Conservation (phyloP, 2,113 vertebrate species). For the Limanda limanda region DNA sequence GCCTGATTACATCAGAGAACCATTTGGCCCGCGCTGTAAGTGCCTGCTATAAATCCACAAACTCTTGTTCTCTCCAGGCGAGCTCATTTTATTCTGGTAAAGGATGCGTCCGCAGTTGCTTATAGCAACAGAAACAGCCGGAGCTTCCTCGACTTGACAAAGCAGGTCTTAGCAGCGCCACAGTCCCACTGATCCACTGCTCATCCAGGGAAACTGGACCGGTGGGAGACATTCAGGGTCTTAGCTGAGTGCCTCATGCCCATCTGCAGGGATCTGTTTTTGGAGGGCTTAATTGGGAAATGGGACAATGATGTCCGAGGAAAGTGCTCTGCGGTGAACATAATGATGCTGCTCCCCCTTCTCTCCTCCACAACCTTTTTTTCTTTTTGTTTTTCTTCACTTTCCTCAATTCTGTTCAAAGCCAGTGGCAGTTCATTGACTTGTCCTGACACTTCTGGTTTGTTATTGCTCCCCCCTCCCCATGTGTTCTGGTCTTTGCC, state of each 20-base stretch:
- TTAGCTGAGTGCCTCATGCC: slow-evolving; percentile 64
- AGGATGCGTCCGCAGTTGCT: slow-evolving; percentile 51
- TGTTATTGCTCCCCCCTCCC: slow-evolving; percentile 1
- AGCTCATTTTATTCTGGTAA: slow-evolving; percentile 59
- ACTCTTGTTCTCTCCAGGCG: slow-evolving; percentile 51
- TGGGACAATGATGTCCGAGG: slow-evolving; percentile 61
- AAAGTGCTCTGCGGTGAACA: slow-evolving; percentile 59
- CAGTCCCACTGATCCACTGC: slow-evolving; percentile 62
- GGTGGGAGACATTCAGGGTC: slow-evolving; percentile 72
- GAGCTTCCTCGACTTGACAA: slow-evolving; percentile 60
- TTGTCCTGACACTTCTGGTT: neutral
- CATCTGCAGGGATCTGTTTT: slow-evolving; percentile 62
- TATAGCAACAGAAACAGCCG: slow-evolving; percentile 62
- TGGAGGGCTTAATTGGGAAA: slow-evolving; percentile 77
- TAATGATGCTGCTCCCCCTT: slow-evolving; percentile 39
- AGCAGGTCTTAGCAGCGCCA: slow-evolving; percentile 38
- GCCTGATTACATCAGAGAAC: slow-evolving; percentile 56
- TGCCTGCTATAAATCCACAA: slow-evolving; percentile 61
- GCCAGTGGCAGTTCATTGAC: neutral
- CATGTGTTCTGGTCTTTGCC: neutral
- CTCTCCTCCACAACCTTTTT: slow-evolving; percentile 39
- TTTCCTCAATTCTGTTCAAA: slow-evolving; percentile 5
- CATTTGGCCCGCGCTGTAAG: slow-evolving; percentile 49
- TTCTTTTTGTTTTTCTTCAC: slow-evolving; percentile 39
- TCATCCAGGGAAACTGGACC: slow-evolving; percentile 76